A percentile compares a stretch with the other conserved stretches of the same genome.
phyloP scores from a whole-genome alignment of 1,140 invertebrate genomes.

The Ditylenchus dipsaci region DNA sequence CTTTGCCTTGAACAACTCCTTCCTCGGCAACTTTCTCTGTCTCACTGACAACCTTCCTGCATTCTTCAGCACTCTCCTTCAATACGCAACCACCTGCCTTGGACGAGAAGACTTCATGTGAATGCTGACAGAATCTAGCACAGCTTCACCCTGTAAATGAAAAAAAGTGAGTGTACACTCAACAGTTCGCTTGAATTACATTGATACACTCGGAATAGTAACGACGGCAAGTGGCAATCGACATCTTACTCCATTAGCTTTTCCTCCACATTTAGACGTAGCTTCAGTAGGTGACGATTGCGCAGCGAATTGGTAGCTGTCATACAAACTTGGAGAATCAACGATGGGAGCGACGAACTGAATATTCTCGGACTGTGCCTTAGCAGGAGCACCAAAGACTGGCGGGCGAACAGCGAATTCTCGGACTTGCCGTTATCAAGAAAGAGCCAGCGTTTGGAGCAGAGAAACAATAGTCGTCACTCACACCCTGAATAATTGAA shows the following conservation, averaged over 20 bases:
- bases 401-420: too few relatives aligned
- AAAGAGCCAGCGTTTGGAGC: too few relatives aligned
- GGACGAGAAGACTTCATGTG: not conserved
- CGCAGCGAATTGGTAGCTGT: too few relatives aligned
- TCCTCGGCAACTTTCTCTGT: too few relatives aligned
- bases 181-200: not conserved
- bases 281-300: not conserved
- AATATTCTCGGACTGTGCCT: too few relatives aligned
- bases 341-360: too few relatives aligned
- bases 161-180: not conserved
- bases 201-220: not conserved
- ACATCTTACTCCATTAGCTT: not conserved
- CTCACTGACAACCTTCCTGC: not conserved
- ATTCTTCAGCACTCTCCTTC: not conserved
- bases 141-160: constrained; percentile 11
- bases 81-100: not conserved
- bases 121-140: not conserved
- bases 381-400: too few relatives aligned
- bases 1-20: not conserved
- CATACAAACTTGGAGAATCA: too few relatives aligned
- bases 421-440: too few relatives aligned
- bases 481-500: too few relatives aligned
- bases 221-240: not conserved
- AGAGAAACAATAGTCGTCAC: too few relatives aligned
- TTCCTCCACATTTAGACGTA: not conserved